These are phyloP conservation scores for Emydoidea blandingii DNA, from an alignment of 2,797 vertebrate genomes.

Conservation along the genomic window DNA sequence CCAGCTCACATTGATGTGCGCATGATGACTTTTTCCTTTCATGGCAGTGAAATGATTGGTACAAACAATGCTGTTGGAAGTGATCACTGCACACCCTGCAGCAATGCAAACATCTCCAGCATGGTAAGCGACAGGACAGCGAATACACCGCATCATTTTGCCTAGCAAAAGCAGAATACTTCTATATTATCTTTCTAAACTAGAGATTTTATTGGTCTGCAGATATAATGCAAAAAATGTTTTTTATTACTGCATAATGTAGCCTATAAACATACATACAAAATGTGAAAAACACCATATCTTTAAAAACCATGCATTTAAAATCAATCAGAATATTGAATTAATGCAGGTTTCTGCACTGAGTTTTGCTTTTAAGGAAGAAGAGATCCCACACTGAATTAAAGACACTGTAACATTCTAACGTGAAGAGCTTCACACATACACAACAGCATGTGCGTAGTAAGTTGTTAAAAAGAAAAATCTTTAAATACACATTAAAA, in stretches of 20 bases:
- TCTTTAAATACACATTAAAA: neutral
- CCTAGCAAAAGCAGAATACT: conserved; percentile 79
- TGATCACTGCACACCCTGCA: conserved; percentile 91
- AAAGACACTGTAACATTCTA: neutral
- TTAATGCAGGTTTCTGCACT: neutral
- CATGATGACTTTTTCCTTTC: conserved; percentile 95
- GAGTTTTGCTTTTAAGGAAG: neutral
- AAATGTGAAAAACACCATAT: fast-evolving
- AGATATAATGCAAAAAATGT: fast-evolving
- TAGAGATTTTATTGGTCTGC: fast-evolving
- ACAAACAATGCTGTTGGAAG: conserved; percentile 91
- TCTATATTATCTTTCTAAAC: neutral
- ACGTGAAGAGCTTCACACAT: neutral
- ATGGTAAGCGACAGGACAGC: conserved; percentile 96
- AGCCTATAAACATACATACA: fast-evolving
- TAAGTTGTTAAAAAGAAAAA: conserved; percentile 15
- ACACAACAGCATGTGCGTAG: neutral
- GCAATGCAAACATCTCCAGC: conserved; percentile 92
- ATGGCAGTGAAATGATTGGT: conserved; percentile 93
- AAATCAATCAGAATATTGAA: neutral
- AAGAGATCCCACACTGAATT: neutral
- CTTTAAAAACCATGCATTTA: fast-evolving
- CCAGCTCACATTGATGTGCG: conserved; percentile 98
- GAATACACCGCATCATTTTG: conserved; percentile 93
- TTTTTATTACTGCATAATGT: neutral